Evolutionary conservation across 1,140 invertebrate species (phyloP).

Genomic region (Heliconius nattereri): DNA sequence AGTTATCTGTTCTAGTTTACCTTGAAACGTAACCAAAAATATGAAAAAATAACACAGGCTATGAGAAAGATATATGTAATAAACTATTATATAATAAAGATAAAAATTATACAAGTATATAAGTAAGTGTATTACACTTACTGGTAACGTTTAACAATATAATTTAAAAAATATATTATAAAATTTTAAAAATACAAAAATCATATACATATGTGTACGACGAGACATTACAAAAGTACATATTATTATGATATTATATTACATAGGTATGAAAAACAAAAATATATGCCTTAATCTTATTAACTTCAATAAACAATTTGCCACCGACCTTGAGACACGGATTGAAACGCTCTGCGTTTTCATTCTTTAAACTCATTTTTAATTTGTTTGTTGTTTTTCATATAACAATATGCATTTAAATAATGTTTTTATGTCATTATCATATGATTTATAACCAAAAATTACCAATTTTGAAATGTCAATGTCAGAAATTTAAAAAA

Average conservation of each 20-base stretch:
- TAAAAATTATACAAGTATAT: background rate
- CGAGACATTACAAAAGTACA: too few species aligned
- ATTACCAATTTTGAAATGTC: background rate
- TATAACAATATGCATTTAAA: constrained; percentile 3
- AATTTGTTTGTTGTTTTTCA: constrained; percentile 34
- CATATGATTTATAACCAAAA: background rate
- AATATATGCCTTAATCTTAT: too few species aligned
- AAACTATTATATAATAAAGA: constrained; percentile 47
- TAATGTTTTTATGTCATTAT: background rate
- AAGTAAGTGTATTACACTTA: background rate
- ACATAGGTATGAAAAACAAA: background rate
- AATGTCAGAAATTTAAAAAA: background rate
- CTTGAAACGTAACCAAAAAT: background rate
- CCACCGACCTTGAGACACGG: constrained; percentile 67
- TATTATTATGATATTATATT: too few species aligned
- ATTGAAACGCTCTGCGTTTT: constrained; percentile 62
- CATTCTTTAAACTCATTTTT: constrained; percentile 60
- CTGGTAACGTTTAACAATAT: too few species aligned
- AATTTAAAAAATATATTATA: too few species aligned
- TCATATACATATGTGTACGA: too few species aligned
- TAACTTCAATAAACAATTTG: background rate
- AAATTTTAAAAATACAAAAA: too few species aligned
- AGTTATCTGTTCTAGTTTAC: too few species aligned
- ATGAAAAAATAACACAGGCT: background rate
- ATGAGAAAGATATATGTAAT: constrained; percentile 10